Base-by-base conservation (phyloP, 2,888 invertebrate species). In the Auanema freiburgensis region DNA sequence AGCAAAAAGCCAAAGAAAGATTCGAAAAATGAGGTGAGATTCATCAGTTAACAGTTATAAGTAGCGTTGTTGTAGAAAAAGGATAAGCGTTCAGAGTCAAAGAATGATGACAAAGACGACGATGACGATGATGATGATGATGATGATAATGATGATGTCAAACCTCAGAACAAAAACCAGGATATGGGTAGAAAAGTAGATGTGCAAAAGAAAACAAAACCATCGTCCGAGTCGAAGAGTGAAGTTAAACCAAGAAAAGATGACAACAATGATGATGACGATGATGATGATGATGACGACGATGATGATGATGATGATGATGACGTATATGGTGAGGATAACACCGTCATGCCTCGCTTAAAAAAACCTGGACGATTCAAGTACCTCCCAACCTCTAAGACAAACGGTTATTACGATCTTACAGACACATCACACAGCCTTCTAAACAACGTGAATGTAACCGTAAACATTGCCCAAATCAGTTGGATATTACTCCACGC, bases 61-160 rank as follows among this genome's bases (percentile, higher is more conserved):
- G n/a, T n/a, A n/a, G n/a, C n/a, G n/a, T n/a, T n/a, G n/a, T n/a
- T n/a, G 14, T 12, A 23, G 52, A 49, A 49, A 46, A 46, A 21
- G 44, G 24, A 33, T 33, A 41, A 59, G 6, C 25, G 52, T 52
- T 52, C 23, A 6, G n/a, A 16, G 18, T 52, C 44, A 11, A 63
- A 63, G 23, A 60, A 72, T 52, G 62, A 66, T 23, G 57, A 65
- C 21, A 65, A 66, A 23, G 66, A 66, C 6, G 62, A 63, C 12
- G 67, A 68, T 41, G 69, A 76, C 12, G 67, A 68, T 33, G 70
- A 73, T 43, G 67, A 69, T 11, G 65, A 67, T 46, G 54, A 18
- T 18, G 51, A 58, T 18, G 41, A 54, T 46, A 41, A 63, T 62
- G 59, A 55, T 14, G 58, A 66, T n/a, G n/a, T n/a, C n/a, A n/a